Percentiles rank a stretch among this genome's conserved stretches.
These are phyloP conservation scores for Pandemis corylana DNA, from an alignment of 2,888 invertebrate species.

Conservation along the genomic window DNA sequence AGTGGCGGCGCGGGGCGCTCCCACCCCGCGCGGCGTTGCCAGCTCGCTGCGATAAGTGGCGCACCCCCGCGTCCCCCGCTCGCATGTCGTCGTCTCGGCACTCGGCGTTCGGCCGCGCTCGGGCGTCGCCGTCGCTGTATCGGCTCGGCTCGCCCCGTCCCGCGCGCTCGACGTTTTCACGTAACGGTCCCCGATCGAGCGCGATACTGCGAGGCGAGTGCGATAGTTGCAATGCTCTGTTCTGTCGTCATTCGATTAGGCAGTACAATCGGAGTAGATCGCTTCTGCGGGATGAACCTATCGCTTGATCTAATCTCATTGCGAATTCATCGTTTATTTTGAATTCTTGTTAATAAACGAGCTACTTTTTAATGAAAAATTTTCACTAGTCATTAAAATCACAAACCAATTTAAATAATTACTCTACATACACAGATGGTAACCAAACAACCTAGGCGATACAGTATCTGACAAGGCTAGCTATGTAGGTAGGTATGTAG, in stretches of 20 bases:
- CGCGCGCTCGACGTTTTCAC: conserved; percentile 81
- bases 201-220: conserved; percentile 80
- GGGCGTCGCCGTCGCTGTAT: conserved; percentile 79
- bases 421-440: conserved; percentile 10
- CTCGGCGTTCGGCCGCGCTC: conserved; percentile 78
- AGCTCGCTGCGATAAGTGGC: conserved; percentile 84
- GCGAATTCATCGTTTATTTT: conserved; percentile 7
- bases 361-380: not conserved
- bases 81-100: conserved; percentile 79
- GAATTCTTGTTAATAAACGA: not conserved
- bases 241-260: conserved; percentile 66
- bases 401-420: conserved; percentile 8
- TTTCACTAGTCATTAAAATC: not conserved
- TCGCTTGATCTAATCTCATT: conserved; percentile 25
- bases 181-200: conserved; percentile 85
- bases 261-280: conserved; percentile 62
- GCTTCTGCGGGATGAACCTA: conserved; percentile 49
- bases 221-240: conserved; percentile 67
- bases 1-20: conserved; percentile 85
- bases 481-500: conserved; percentile 4
- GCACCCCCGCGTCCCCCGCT: conserved; percentile 82
- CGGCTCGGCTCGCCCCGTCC: conserved; percentile 75
- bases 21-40: conserved; percentile 84
- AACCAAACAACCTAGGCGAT: conserved; percentile 1
- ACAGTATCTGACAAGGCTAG: conserved; percentile 28